A percentile compares a stretch with the other conserved stretches of the same genome.
These are phyloP conservation scores for Phalacrocorax carbo DNA, from an alignment of 2,113 vertebrate genomes.

Conservation along the genomic window DNA sequence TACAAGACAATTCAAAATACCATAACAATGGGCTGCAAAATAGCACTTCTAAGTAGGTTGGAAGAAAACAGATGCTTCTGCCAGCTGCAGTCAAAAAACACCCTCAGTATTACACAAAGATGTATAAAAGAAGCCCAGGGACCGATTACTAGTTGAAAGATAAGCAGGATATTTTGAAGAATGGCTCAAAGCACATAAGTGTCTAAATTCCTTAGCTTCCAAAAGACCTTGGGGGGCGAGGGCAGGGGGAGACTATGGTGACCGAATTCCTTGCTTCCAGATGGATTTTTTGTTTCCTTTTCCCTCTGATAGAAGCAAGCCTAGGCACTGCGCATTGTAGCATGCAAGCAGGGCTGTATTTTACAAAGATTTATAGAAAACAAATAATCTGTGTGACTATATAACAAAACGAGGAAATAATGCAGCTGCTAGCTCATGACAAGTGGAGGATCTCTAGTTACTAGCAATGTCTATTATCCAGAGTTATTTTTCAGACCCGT, in stretches of 20 bases:
- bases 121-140: neutral
- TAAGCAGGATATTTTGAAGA: constrained; percentile 3
- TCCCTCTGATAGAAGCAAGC: neutral
- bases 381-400: neutral
- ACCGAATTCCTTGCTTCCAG: constrained; percentile 20
- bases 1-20: neutral
- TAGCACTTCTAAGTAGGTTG: neutral
- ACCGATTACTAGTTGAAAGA: constrained; percentile 21
- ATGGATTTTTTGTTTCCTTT: neutral
- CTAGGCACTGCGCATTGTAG: neutral
- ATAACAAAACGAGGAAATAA: neutral
- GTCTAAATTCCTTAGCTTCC: neutral
- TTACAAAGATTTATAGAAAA: neutral
- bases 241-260: neutral
- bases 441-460: neutral
- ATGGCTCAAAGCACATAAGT: neutral
- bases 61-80: neutral
- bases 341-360: neutral
- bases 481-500: neutral
- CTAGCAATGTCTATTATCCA: neutral
- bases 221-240: neutral
- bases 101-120: neutral
- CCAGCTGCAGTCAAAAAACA: neutral
- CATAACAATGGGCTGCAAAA: neutral
- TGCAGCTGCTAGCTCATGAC: neutral